Conservation (phyloP, 2,797 vertebrate species). For the Anniella stebbinsi region DNA sequence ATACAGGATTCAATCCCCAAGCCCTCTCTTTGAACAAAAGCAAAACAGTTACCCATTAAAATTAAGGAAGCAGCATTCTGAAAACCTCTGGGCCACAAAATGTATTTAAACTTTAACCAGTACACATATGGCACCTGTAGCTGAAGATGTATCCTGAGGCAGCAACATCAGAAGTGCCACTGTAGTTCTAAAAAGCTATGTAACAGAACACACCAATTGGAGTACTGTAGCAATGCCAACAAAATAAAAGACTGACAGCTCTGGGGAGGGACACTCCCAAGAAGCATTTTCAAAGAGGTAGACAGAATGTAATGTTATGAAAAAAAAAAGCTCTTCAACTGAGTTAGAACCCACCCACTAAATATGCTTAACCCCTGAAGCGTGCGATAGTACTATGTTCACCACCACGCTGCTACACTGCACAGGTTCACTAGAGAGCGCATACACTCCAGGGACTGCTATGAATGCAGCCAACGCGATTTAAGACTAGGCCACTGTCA, state of each 20-base stretch:
- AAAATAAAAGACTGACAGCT: background rate
- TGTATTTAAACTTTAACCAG: background rate
- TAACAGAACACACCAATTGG: background rate
- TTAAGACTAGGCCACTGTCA: background rate
- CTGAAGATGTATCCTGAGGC: background rate
- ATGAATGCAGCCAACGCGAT: background rate
- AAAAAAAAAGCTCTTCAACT: background rate
- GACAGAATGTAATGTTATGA: background rate
- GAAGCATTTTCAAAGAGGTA: background rate
- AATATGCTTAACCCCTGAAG: constrained; percentile 7
- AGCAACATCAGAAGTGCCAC: rapidly evolving
- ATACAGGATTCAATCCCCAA: constrained; percentile 46
- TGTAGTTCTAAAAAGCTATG: background rate
- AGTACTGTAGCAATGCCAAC: background rate
- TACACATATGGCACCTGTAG: background rate
- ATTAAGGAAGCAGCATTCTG: constrained; percentile 13
- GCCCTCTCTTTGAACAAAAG: constrained; percentile 39
- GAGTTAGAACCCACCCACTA: background rate
- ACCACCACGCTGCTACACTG: background rate
- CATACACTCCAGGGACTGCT: background rate
- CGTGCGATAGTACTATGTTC: rapidly evolving
- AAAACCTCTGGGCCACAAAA: background rate
- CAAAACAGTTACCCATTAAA: background rate
- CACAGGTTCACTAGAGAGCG: rapidly evolving
- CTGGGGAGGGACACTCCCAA: background rate